phyloP scores from a whole-genome alignment of 2,888 invertebrate species.

The Pandemis heparana region DNA sequence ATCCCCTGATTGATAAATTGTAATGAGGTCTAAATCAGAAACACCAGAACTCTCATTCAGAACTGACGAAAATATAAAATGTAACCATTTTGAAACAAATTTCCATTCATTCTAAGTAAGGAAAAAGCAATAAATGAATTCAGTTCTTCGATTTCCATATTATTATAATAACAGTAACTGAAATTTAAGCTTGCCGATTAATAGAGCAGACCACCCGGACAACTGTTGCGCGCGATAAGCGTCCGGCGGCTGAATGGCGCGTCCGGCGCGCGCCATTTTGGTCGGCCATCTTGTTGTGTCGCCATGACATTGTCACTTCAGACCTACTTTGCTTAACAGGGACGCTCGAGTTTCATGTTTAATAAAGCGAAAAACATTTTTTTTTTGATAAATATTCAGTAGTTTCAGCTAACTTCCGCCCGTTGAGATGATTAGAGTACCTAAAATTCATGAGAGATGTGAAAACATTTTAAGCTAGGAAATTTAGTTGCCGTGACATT shows the following conservation, averaged over 20 bases:
- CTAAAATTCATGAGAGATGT: not conserved
- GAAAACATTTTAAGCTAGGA: not conserved
- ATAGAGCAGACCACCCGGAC: slow-evolving; percentile 8
- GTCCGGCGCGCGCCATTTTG: slow-evolving; percentile 42
- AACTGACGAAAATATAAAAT: too few species aligned
- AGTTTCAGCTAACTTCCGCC: not conserved
- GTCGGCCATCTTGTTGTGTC: slow-evolving; percentile 33
- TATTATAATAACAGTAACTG: not conserved
- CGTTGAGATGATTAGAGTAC: not conserved
- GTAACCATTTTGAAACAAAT: too few species aligned
- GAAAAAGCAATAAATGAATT: not conserved
- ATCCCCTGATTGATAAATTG: too few species aligned
- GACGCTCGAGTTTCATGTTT: slow-evolving; percentile 3
- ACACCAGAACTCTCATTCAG: too few species aligned
- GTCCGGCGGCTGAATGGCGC: slow-evolving; percentile 33
- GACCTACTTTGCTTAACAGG: slow-evolving; percentile 20
- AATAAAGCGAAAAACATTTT: not conserved
- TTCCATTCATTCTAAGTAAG: not conserved
- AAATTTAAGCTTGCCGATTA: slow-evolving; percentile 5
- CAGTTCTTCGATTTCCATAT: not conserved
- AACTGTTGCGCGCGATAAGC: slow-evolving; percentile 45
- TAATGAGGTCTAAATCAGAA: too few species aligned
- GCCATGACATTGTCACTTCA: not conserved
- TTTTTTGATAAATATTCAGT: not conserved
- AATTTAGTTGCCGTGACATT: not conserved